These are phyloP conservation scores for Heliangelus exortis DNA, from an alignment of 2,797 vertebrate genomes.

Conservation along the genomic window DNA sequence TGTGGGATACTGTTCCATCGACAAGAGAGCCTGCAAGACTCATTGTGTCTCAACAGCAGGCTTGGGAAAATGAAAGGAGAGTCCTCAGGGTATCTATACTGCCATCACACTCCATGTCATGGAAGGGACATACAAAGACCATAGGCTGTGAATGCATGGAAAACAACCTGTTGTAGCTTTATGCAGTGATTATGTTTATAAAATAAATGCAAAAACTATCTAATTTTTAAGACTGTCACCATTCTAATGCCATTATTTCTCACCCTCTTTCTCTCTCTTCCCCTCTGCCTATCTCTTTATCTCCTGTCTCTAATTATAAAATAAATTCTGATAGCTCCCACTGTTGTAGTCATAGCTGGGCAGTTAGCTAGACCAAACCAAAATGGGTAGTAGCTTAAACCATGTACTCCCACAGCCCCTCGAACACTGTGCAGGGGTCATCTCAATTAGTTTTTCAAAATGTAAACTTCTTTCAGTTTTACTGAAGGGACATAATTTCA, in stretches of 20 bases:
- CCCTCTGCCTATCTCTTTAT: neutral
- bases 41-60: neutral
- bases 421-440: neutral
- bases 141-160: neutral
- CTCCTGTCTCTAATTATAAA: neutral
- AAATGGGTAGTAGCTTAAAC: neutral
- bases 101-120: neutral
- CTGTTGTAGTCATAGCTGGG: neutral
- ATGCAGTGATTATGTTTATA: neutral
- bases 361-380: neutral
- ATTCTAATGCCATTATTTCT: neutral
- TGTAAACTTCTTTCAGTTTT: neutral
- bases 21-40: neutral
- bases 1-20: fast-evolving
- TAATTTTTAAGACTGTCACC: neutral
- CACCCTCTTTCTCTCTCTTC: neutral
- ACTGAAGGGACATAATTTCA: neutral
- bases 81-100: neutral
- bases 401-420: neutral
- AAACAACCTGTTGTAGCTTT: neutral
- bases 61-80: neutral
- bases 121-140: neutral
- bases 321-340: neutral
- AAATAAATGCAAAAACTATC: neutral
- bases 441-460: neutral